Conservation (phyloP, 2,797 vertebrate species). For the Oryzias dopingdopingensis region DNA sequence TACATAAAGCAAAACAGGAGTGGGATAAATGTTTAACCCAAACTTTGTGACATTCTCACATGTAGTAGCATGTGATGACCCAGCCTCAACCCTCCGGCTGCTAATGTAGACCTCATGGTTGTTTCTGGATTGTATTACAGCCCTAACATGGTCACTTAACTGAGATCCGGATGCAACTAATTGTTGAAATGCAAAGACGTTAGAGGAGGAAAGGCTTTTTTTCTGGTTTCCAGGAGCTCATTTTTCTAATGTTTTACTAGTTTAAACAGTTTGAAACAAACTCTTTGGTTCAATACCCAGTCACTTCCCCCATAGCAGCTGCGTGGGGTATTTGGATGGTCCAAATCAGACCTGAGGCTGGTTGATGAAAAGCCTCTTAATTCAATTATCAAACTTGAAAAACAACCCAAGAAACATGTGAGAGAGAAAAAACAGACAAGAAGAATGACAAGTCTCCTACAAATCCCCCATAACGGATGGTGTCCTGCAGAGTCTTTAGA, state of each 20-base stretch:
- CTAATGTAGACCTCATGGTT: constrained; percentile 24
- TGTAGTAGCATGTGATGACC: constrained; percentile 4
- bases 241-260: no score
- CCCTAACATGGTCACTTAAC: constrained; percentile 20
- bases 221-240: neutral
- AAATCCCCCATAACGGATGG: no score
- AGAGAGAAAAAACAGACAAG: no score
- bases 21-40: neutral
- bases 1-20: no score
- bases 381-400: no score
- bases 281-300: neutral
- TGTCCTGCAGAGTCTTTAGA: no score
- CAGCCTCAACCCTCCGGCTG: neutral
- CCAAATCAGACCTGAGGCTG: no score
- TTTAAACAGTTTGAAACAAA: neutral
- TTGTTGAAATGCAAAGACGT: neutral
- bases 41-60: neutral
- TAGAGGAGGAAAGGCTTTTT: neutral
- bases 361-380: no score
- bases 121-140: constrained; percentile 9
- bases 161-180: neutral
- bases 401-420: no score
- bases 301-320: no score
- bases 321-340: no score
- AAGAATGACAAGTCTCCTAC: no score